These are phyloP conservation scores for Elaphurus davidianus DNA, from an alignment of 2,113 vertebrate species.

Conservation along the genomic window DNA sequence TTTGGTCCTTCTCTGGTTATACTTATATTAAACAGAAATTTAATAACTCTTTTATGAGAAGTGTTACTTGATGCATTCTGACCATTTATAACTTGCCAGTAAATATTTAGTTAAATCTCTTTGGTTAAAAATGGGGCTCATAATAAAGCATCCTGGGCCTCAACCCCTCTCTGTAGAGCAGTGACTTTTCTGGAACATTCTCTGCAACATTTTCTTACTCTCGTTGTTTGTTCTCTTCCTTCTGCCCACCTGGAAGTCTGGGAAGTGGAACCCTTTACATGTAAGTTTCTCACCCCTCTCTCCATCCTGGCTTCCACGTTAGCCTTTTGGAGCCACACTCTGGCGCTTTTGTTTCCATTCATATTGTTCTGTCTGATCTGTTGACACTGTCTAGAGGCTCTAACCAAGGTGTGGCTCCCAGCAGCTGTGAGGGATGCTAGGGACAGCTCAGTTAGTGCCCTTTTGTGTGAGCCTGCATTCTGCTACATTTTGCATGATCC, in stretches of 20 bases:
- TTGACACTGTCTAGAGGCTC: not conserved
- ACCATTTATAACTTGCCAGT: not conserved
- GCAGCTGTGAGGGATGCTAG: not conserved
- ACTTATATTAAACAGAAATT: not conserved
- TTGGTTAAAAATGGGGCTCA: not conserved
- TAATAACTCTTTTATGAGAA: constrained; percentile 4
- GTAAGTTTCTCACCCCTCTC: constrained; percentile 85
- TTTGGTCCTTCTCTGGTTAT: constrained; percentile 2
- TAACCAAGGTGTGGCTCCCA: not conserved
- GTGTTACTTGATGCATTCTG: not conserved
- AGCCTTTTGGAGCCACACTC: not conserved
- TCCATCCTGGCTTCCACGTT: not conserved
- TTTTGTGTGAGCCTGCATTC: not conserved
- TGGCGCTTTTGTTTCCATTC: not conserved
- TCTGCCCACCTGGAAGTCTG: constrained; percentile 89
- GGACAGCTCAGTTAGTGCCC: not conserved
- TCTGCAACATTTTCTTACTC: constrained; percentile 76
- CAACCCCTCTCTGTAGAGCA: constrained; percentile 44
- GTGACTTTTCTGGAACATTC: constrained; percentile 65
- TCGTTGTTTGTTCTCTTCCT: constrained; percentile 81
- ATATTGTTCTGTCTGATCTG: not conserved
- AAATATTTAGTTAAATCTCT: constrained; percentile 32
- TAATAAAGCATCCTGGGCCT: not conserved
- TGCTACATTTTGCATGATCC: not conserved
- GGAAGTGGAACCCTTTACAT: constrained; percentile 98